Evolutionary conservation across 1,140 invertebrate species (phyloP).

Genomic region (Pogonognathellus flavescens): DNA sequence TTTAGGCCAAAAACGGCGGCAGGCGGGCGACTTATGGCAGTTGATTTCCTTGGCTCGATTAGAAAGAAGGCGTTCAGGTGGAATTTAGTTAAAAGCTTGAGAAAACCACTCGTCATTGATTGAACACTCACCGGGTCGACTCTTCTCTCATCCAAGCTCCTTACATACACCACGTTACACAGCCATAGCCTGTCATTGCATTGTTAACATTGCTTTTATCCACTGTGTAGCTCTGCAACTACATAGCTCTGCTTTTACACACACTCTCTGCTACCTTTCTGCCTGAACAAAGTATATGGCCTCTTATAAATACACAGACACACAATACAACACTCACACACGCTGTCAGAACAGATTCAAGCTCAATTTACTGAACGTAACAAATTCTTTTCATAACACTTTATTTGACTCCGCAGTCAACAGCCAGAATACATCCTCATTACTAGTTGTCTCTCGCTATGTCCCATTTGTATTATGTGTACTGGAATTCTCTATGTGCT

Average conservation of each 20-base stretch:
- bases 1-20: conserved; percentile 46
- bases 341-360: not conserved
- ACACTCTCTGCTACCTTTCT: not conserved
- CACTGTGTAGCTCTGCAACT: not conserved
- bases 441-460: not conserved
- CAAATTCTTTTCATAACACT: conserved; percentile 33
- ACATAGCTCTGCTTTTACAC: not conserved
- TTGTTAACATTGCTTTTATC: not conserved
- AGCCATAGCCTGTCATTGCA: not conserved
- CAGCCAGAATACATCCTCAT: conserved; percentile 6
- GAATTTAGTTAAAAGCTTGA: conserved; percentile 65
- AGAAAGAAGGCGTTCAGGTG: conserved; percentile 63
- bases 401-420: conserved; percentile 20
- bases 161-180: not conserved
- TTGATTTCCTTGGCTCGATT: conserved; percentile 51
- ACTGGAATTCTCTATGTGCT: not conserved
- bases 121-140: conserved; percentile 53
- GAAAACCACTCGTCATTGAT: conserved; percentile 65
- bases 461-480: not conserved
- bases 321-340: no score
- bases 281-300: not conserved
- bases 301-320: not conserved
- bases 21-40: conserved; percentile 48
- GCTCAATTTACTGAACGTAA: conserved; percentile 31
- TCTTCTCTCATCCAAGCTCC: not conserved